These are phyloP conservation scores for Sebastes kiyomatsui DNA, from an alignment of 2,797 vertebrate species.

Conservation along the genomic window DNA sequence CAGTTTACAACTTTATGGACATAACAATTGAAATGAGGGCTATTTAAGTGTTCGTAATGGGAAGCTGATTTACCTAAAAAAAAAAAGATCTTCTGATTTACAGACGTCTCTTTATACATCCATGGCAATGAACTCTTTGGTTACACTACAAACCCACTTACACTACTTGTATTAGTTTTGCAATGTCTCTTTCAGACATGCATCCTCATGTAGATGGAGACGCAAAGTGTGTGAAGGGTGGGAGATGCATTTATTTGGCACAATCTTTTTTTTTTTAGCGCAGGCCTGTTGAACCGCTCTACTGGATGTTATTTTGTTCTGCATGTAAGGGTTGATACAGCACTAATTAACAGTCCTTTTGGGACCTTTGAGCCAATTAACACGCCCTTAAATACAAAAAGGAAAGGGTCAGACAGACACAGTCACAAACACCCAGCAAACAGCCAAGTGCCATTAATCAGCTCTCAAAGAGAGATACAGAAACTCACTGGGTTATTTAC, in stretches of 20 bases:
- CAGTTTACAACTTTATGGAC: too few species aligned
- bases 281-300: not conserved
- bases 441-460: constrained; percentile 24
- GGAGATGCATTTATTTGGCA: not conserved
- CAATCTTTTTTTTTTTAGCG: not conserved
- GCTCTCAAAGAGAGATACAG: constrained; percentile 17
- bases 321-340: not conserved
- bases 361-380: constrained; percentile 13
- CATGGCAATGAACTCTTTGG: too few species aligned
- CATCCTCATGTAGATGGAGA: not conserved
- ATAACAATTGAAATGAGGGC: too few species aligned
- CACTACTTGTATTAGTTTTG: not conserved
- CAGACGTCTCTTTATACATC: too few species aligned
- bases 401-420: not conserved
- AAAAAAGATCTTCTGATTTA: too few species aligned
- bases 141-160: not conserved
- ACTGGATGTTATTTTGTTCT: not conserved
- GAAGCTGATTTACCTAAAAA: too few species aligned
- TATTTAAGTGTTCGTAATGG: too few species aligned
- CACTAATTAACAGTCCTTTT: not conserved
- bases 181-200: not conserved
- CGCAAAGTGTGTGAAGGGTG: not conserved
- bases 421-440: constrained; percentile 40
- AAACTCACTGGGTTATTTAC: constrained; percentile 36
- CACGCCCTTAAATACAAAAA: not conserved